phyloP scores from a whole-genome alignment of 2,888 invertebrate genomes.

The Erebia palarica region DNA sequence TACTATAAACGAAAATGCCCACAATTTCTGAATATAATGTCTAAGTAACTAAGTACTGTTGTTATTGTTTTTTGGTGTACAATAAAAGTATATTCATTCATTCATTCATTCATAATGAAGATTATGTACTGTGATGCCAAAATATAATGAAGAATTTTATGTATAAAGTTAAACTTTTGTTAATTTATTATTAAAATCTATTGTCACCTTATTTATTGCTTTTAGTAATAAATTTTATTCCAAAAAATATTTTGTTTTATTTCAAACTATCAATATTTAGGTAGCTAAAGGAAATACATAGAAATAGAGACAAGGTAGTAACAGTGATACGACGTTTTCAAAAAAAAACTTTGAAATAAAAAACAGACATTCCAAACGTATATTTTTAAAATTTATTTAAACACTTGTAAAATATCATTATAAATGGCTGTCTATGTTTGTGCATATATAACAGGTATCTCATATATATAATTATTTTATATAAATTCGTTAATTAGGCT shows the following conservation, averaged over 20 bases:
- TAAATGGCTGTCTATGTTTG: conserved; percentile 2
- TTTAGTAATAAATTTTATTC: conserved; percentile 74
- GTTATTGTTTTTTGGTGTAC: too few relatives aligned
- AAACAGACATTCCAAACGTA: not conserved
- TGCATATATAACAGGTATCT: not conserved
- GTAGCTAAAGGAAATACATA: not conserved
- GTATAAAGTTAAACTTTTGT: conserved; percentile 71
- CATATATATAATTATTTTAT: not conserved
- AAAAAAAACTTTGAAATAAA: not conserved
- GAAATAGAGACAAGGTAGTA: not conserved
- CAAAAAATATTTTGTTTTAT: conserved; percentile 36
- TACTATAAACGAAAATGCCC: conserved; percentile 21
- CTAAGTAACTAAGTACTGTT: too few relatives aligned
- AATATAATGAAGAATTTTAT: conserved; percentile 59
- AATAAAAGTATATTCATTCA: too few relatives aligned
- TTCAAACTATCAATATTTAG: not conserved
- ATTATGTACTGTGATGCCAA: conserved; percentile 81
- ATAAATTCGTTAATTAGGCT: conserved; percentile 15
- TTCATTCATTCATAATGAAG: too few relatives aligned
- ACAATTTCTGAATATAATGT: conserved; percentile 54
- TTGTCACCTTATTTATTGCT: conserved; percentile 79
- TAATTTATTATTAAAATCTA: conserved; percentile 79
- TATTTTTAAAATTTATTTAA: conserved; percentile 18
- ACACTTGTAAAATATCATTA: conserved; percentile 18
- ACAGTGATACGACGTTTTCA: not conserved